Evolutionary conservation across 2,888 invertebrate genomes (phyloP).

Genomic region (Thereva nobilitata): DNA sequence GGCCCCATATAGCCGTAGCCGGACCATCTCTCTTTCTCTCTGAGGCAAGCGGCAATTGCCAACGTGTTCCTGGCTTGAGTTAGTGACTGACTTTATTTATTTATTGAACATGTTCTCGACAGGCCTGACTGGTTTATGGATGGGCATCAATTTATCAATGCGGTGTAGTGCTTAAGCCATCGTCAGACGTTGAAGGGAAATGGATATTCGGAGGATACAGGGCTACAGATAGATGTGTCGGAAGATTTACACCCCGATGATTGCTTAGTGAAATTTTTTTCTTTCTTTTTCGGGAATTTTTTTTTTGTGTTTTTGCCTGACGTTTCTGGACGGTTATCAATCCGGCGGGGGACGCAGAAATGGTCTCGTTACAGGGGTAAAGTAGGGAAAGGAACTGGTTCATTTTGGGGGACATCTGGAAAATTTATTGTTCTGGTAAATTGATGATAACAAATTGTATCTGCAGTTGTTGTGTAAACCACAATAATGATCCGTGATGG

Average conservation of each 20-base stretch:
- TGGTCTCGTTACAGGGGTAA: not conserved
- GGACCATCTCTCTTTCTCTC: conserved; percentile 14
- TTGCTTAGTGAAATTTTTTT: conserved; percentile 32
- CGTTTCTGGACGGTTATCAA: conserved; percentile 15
- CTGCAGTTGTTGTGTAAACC: conserved; percentile 2
- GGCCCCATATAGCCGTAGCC: too few species aligned
- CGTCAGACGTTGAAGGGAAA: conserved; percentile 41
- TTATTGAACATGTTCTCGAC: conserved; percentile 48
- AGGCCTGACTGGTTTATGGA: conserved; percentile 47
- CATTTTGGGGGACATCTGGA: conserved; percentile 26
- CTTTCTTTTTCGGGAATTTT: not conserved
- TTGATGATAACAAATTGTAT: conserved; percentile 27
- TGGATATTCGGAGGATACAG: conserved; percentile 14
- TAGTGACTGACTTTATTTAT: conserved; percentile 47
- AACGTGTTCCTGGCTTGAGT: conserved; percentile 38
- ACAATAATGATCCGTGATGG: conserved; percentile 8
- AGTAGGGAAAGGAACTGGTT: not conserved
- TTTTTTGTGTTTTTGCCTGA: not conserved
- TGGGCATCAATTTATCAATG: conserved; percentile 47
- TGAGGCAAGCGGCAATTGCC: conserved; percentile 24
- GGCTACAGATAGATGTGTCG: conserved; percentile 32
- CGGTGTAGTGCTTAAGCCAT: conserved; percentile 45
- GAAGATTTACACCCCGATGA: conserved; percentile 38
- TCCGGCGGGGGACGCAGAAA: conserved; percentile 22
- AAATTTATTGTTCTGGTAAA: conserved; percentile 22